phyloP scores from a whole-genome alignment of 2,113 vertebrate species.

The Megalops atlanticus region DNA sequence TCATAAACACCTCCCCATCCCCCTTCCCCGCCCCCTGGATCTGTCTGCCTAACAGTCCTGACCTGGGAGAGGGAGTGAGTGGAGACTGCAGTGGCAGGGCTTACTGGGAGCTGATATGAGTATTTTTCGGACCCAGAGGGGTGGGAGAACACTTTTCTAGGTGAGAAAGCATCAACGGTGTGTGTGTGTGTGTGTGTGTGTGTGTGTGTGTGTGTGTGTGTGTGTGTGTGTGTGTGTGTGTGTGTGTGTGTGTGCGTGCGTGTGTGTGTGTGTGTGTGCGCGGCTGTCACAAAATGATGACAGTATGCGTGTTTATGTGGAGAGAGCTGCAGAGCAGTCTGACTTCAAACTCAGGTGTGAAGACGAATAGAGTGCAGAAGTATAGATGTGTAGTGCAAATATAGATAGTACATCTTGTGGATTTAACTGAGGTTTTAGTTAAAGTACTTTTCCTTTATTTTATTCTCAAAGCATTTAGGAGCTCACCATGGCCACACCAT shows the following conservation, averaged over 20 bases:
- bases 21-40: too few relatives aligned
- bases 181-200: neutral
- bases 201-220: neutral
- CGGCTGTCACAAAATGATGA: too few relatives aligned
- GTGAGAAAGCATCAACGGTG: too few relatives aligned
- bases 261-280: neutral
- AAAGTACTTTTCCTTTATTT: neutral
- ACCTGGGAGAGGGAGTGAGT: neutral
- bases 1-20: conserved; percentile 3
- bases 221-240: neutral
- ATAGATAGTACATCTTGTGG: neutral
- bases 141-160: too few relatives aligned
- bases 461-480: neutral
- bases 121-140: neutral
- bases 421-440: neutral
- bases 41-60: neutral
- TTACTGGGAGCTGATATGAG: neutral
- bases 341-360: too few relatives aligned
- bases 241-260: neutral
- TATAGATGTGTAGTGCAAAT: neutral
- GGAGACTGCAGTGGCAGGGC: neutral
- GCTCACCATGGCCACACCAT: too few relatives aligned
- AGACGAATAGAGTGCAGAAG: too few relatives aligned
- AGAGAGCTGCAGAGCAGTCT: too few relatives aligned
- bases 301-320: too few relatives aligned